Evolutionary conservation across 2,113 vertebrate genomes (phyloP), one percentile per base, ranked within the genome.

Genomic region (Mobula birostris): DNA sequence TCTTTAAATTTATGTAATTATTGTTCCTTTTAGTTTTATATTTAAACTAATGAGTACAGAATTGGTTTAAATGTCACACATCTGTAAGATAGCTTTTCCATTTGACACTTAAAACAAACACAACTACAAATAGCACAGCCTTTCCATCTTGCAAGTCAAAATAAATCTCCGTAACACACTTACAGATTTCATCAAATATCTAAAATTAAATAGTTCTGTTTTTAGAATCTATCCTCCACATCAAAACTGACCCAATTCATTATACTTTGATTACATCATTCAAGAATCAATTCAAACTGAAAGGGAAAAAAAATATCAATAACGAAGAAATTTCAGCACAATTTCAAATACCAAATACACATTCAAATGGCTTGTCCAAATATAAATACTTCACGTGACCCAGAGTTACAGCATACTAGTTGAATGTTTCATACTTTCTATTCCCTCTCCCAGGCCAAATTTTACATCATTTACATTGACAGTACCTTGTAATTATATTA

Each of bases 11-110:
- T 32, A 32, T 90, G 12, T 58, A 61, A 87, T 61, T 68, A 32
- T 66, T 66, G 29, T n/a, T 90, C 32, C 15, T 90, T 66, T 63
- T 66, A 66, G 14, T 21, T 32, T 90, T 90, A 32, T 32, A 32
- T 11, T 68, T 66, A n/a, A 63, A 90, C 63, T 63, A 90, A 90
- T 29, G n/a, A 68, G 15, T 58, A 32, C 61, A 66, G 14, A 90
- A 68, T 32, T 66, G 40, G 7, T 90, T 90, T 32, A 90, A 90
- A 90, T 90, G 87, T 61, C n/a, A 48, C 58, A 88, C 48, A 83
- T 36, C 32, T 48, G 48, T 48, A 48, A 48, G 3, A 48, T 48
- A 48, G 48, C 48, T 48, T 48, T 48, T 48, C 48, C 48, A 48
- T 48, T 48, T 48, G 48, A 48, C 48, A 48, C 48, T 4, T 48